phyloP scores from a whole-genome alignment of 2,113 vertebrate genomes.

The Myrmophylax atrothorax region DNA sequence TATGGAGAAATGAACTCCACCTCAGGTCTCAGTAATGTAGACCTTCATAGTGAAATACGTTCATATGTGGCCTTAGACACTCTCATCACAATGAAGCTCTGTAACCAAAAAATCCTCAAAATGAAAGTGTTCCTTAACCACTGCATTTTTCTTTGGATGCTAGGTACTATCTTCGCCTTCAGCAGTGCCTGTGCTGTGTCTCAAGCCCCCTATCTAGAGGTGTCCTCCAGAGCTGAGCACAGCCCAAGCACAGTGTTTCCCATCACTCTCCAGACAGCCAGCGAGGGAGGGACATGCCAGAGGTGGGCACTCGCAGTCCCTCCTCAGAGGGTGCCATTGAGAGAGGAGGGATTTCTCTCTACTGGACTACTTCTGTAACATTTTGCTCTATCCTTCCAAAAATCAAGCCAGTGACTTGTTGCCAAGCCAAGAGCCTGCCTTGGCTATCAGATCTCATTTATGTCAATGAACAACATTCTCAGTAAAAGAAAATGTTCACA shows the following conservation, averaged over 20 bases:
- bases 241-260: rapidly evolving
- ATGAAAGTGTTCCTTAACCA: background rate
- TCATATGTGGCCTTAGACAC: background rate
- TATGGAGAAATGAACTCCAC: background rate
- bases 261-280: rapidly evolving
- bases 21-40: background rate
- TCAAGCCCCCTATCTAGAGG: rapidly evolving
- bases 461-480: background rate
- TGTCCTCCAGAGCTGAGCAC: background rate
- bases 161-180: background rate
- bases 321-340: background rate
- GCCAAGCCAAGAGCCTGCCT: background rate
- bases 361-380: background rate
- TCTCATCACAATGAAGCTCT: background rate
- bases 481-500: background rate
- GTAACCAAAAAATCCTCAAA: background rate
- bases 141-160: background rate
- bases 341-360: background rate
- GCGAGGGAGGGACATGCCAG: rapidly evolving
- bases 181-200: rapidly evolving
- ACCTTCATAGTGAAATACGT: background rate
- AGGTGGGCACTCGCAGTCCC: rapidly evolving
- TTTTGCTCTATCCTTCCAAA: background rate
- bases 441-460: constrained; percentile 32
- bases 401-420: background rate